Conservation (phyloP, 2,888 invertebrate genomes). For the Stenotaenia linearis region DNA sequence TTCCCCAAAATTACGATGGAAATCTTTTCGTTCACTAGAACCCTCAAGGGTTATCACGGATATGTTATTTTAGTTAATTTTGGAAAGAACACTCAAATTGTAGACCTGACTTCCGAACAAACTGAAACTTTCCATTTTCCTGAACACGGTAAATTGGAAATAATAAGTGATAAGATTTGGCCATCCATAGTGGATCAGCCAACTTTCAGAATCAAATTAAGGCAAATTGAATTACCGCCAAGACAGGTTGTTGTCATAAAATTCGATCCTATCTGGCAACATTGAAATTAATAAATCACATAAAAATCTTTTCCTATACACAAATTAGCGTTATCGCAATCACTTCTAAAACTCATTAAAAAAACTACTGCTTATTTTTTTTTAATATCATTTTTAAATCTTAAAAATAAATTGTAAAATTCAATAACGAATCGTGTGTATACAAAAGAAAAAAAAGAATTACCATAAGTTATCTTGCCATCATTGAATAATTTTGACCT, state of each 20-base stretch:
- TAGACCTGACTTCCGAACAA: slow-evolving; percentile 2
- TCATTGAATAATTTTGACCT: too few species aligned
- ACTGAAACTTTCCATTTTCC: background rate
- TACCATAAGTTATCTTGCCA: too few species aligned
- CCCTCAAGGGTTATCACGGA: slow-evolving; percentile 48
- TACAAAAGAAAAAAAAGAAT: too few species aligned
- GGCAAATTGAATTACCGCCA: background rate
- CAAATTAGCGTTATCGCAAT: too few species aligned
- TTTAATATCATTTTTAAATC: too few species aligned
- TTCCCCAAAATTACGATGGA: background rate
- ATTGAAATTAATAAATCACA: too few species aligned
- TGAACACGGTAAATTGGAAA: background rate
- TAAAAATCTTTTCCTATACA: too few species aligned
- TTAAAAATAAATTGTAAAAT: too few species aligned
- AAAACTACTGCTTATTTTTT: too few species aligned
- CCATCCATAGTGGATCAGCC: background rate
- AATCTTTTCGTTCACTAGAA: slow-evolving; percentile 37
- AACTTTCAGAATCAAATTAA: background rate
- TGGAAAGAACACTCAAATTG: slow-evolving; percentile 44
- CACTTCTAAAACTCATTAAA: too few species aligned
- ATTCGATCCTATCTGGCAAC: background rate
- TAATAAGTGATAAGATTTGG: background rate
- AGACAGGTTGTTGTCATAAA: background rate
- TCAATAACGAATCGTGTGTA: too few species aligned
- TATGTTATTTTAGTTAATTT: slow-evolving; percentile 68